Evolutionary conservation across 2,797 vertebrate genomes (phyloP).

Genomic region (Anableps anableps): DNA sequence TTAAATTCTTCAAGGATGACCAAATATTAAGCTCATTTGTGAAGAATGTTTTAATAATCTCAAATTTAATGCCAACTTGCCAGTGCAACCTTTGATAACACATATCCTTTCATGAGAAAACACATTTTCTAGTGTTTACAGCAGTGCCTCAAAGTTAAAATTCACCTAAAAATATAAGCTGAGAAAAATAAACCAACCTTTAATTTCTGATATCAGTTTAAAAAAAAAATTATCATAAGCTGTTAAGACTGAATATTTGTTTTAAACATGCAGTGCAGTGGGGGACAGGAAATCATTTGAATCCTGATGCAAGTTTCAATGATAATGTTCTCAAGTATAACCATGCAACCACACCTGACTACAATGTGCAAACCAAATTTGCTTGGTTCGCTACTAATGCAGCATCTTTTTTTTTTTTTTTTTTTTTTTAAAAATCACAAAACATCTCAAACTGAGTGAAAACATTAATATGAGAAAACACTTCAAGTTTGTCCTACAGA

Average conservation of each 20-base stretch:
- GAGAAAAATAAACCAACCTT: neutral
- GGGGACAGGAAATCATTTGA: conserved; percentile 12
- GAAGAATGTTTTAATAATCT: neutral
- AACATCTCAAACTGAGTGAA: conserved; percentile 9
- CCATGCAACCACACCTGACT: conserved; percentile 36
- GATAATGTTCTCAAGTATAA: conserved; percentile 6
- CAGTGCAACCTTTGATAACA: neutral
- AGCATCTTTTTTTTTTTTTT: neutral
- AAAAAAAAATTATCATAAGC: conserved; percentile 17
- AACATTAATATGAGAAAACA: conserved; percentile 2
- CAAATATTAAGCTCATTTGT: neutral
- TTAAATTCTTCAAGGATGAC: neutral
- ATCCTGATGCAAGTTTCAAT: conserved; percentile 7
- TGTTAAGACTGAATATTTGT: conserved; percentile 16
- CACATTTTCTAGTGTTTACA: neutral
- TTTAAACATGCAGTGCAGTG: conserved; percentile 58
- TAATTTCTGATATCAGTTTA: conserved; percentile 32
- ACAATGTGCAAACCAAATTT: conserved; percentile 32
- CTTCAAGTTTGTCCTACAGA: conserved; percentile 4
- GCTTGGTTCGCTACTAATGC: conserved; percentile 18
- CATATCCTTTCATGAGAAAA: neutral
- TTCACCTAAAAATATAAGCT: neutral
- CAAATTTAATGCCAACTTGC: neutral
- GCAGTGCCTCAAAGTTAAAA: neutral
- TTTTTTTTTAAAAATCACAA: conserved; percentile 1